Conservation (phyloP, 2,113 vertebrate species). For the Festucalex cinctus region DNA sequence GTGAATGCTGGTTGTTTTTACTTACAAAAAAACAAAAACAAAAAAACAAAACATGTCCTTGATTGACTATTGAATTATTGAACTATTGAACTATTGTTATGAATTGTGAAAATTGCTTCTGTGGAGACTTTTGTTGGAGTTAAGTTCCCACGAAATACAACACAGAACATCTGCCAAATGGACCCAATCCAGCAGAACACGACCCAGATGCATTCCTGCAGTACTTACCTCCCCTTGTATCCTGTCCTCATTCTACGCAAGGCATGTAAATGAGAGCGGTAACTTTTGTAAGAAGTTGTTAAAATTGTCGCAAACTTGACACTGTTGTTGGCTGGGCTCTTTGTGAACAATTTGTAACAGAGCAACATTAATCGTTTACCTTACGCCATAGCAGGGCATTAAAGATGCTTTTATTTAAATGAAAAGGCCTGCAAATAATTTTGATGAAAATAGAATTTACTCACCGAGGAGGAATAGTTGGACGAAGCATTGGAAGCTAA, state of each 20-base stretch:
- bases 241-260: conserved; percentile 92
- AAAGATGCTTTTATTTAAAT: neutral
- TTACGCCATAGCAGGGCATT: neutral
- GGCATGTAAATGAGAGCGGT: conserved; percentile 57
- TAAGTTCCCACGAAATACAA: neutral
- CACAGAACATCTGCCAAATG: conserved; percentile 36
- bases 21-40: too few species aligned
- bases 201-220: conserved; percentile 12
- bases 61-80: too few species aligned
- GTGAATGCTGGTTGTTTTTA: too few species aligned
- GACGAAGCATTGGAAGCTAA: conserved; percentile 96
- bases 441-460: conserved; percentile 46
- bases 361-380: neutral
- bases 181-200: conserved; percentile 15
- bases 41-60: too few species aligned
- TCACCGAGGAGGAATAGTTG: conserved; percentile 95
- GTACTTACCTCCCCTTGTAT: conserved; percentile 96
- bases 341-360: neutral
- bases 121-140: neutral
- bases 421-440: neutral
- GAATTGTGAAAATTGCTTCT: conserved; percentile 1
- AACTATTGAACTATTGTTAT: too few species aligned
- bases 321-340: neutral
- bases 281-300: neutral
- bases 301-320: neutral